phyloP scores from a whole-genome alignment of 2,113 vertebrate genomes.

The Eurypyga helias region DNA sequence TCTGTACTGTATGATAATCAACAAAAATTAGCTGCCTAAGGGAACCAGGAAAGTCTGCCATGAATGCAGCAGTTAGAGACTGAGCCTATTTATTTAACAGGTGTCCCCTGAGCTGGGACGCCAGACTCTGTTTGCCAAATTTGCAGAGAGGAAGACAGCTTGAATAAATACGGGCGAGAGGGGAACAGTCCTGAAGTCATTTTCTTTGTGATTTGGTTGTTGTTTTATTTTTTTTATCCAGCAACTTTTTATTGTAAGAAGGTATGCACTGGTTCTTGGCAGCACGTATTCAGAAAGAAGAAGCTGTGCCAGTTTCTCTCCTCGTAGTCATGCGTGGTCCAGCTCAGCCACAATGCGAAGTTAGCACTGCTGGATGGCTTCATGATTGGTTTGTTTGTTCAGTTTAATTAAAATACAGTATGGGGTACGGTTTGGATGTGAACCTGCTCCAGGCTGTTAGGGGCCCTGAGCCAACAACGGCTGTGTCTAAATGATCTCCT shows the following conservation, averaged over 20 bases:
- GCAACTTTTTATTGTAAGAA: conserved; percentile 9
- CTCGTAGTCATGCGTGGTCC: not conserved
- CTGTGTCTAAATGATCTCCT: not conserved
- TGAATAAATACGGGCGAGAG: conserved; percentile 34
- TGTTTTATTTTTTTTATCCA: not conserved
- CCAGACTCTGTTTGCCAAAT: conserved; percentile 58
- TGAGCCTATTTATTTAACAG: conserved; percentile 69
- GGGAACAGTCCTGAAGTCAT: conserved; percentile 31
- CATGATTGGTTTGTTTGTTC: not conserved
- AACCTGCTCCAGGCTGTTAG: not conserved
- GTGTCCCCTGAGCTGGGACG: conserved; percentile 54
- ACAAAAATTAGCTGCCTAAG: conserved; percentile 62
- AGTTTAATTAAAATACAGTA: conserved; percentile 55
- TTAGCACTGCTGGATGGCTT: not conserved
- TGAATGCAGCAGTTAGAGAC: conserved; percentile 52
- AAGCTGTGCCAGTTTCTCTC: not conserved
- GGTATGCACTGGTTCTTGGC: not conserved
- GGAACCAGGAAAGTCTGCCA: conserved; percentile 51
- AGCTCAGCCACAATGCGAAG: not conserved
- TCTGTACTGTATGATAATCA: conserved; percentile 54
- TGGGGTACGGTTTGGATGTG: conserved; percentile 5
- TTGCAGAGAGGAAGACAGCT: conserved; percentile 26
- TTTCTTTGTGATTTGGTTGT: not conserved
- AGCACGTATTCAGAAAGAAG: not conserved
- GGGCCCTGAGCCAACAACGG: not conserved